Evolutionary conservation across 2,888 invertebrate genomes (phyloP).

Genomic region (Tenthredo amoena): DNA sequence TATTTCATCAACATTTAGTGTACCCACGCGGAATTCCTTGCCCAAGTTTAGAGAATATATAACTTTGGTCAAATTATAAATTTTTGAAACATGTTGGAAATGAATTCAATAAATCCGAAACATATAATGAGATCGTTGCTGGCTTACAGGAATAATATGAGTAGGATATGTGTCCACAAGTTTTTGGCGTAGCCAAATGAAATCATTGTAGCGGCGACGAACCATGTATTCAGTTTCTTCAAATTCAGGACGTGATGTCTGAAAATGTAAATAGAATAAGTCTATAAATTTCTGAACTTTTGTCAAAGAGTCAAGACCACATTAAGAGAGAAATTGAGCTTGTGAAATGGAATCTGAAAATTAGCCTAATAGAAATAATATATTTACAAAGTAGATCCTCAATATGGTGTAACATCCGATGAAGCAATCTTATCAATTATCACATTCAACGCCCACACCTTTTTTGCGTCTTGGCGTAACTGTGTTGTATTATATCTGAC

Average conservation of each 20-base stretch:
- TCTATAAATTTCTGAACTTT: background rate
- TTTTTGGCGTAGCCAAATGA: constrained; percentile 85
- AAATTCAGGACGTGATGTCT: constrained; percentile 84
- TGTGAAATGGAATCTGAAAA: background rate
- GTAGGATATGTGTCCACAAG: constrained; percentile 84
- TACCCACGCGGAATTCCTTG: background rate
- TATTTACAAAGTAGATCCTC: background rate
- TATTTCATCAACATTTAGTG: background rate
- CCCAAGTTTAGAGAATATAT: background rate
- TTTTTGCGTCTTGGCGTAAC: background rate
- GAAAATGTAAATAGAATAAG: constrained; percentile 57
- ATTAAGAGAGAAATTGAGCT: background rate
- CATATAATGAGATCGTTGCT: constrained; percentile 11
- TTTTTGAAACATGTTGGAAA: background rate
- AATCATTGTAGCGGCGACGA: constrained; percentile 86
- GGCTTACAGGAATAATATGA: constrained; percentile 84
- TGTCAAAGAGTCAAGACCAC: background rate
- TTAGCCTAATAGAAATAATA: background rate
- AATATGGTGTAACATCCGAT: background rate
- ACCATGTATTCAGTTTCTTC: constrained; percentile 84
- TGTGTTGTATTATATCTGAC: background rate
- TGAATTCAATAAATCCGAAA: background rate
- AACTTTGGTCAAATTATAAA: too few species aligned
- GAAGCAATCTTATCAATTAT: background rate
- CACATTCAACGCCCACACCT: background rate